Percentiles rank a stretch among this genome's conserved stretches.
These are phyloP conservation scores for Coenonympha glycerion DNA, from an alignment of 2,888 invertebrate genomes.

Conservation along the genomic window DNA sequence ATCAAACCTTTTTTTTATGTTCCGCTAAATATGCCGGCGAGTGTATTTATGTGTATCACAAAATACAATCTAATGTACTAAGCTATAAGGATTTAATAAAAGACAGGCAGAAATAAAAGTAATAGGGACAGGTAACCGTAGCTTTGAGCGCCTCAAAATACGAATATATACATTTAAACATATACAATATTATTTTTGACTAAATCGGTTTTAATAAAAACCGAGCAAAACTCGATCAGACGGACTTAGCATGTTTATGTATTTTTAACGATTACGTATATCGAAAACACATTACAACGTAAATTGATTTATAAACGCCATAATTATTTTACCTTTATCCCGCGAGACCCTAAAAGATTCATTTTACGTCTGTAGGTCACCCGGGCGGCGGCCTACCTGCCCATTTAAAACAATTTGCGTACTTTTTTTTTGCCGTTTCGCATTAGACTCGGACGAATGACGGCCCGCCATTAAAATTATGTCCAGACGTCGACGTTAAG, in stretches of 20 bases:
- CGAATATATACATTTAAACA: no score
- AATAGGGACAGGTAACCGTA: background rate
- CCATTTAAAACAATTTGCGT: conserved; percentile 72
- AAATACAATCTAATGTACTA: no score
- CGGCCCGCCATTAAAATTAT: conserved; percentile 52
- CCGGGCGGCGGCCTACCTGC: conserved; percentile 63
- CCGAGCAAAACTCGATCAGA: background rate
- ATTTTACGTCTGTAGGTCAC: conserved; percentile 71
- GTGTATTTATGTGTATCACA: no score
- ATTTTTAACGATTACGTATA: conserved; percentile 27
- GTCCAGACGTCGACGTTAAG: conserved; percentile 44
- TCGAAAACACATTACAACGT: conserved; percentile 25
- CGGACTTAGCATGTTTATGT: conserved; percentile 20
- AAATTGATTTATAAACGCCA: conserved; percentile 30
- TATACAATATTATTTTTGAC: background rate
- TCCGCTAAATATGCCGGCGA: no score
- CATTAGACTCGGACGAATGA: conserved; percentile 53
- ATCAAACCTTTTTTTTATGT: no score
- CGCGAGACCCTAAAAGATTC: conserved; percentile 33
- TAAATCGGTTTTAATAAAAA: background rate
- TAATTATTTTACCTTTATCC: conserved; percentile 31
- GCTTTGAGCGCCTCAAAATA: no score
- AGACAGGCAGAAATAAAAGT: no score
- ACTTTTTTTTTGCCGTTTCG: conserved; percentile 50
- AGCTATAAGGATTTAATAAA: no score